phyloP scores from a whole-genome alignment of 1,140 invertebrate species.

The Anastrepha obliqua region DNA sequence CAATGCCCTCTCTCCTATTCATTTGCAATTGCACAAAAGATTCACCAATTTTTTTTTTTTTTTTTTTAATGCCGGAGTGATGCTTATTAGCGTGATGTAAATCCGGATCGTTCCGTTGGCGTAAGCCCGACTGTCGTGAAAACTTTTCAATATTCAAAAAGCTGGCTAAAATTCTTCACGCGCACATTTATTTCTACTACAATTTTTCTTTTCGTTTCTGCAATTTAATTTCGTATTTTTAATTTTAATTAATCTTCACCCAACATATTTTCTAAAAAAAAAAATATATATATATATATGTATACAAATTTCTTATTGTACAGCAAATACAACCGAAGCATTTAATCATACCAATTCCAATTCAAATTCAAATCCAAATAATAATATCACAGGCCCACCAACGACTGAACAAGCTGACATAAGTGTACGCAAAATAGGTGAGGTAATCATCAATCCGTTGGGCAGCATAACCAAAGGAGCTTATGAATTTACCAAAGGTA shows the following conservation, averaged over 20 bases:
- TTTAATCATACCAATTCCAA: constrained; percentile 54
- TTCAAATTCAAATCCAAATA: constrained; percentile 53
- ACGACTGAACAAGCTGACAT: constrained; percentile 75
- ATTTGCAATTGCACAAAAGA: too few relatives aligned
- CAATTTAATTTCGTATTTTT: neutral
- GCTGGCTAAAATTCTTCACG: neutral
- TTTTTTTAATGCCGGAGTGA: too few relatives aligned
- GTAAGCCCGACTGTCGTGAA: too few relatives aligned
- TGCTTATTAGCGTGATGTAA: too few relatives aligned
- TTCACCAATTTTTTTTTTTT: too few relatives aligned
- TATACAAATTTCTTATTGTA: constrained; percentile 54
- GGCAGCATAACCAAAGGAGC: constrained; percentile 78
- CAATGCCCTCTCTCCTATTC: too few relatives aligned
- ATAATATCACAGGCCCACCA: constrained; percentile 56
- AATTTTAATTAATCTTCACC: neutral
- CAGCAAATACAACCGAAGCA: constrained; percentile 54
- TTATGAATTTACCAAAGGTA: constrained; percentile 74
- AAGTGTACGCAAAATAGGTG: constrained; percentile 79
- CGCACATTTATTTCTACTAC: neutral
- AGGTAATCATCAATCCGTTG: constrained; percentile 80
- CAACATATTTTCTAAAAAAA: constrained; percentile 31
- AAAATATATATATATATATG: constrained; percentile 1
- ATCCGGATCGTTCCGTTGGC: too few relatives aligned
- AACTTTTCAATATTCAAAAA: too few relatives aligned
- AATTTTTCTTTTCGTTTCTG: neutral